phyloP scores from a whole-genome alignment of 2,113 vertebrate species.

The Synchiropus splendidus region DNA sequence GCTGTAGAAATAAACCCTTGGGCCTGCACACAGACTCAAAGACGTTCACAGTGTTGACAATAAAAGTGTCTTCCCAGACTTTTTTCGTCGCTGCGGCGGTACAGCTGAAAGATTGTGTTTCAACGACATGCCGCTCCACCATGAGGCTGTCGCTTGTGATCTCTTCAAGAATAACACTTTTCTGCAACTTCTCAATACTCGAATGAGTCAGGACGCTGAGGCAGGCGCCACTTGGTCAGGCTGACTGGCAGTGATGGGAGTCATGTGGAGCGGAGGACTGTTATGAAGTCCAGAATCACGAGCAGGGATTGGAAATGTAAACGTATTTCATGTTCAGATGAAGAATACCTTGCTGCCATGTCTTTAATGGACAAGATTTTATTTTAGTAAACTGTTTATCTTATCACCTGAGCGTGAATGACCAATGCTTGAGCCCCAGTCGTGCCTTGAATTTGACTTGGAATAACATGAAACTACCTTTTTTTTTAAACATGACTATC shows the following conservation, averaged over 20 bases:
- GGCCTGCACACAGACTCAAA: too few relatives aligned
- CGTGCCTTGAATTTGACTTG: too few relatives aligned
- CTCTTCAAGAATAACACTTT: slow-evolving; percentile 37
- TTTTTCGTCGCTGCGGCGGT: slow-evolving; percentile 1
- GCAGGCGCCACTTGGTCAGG: background rate
- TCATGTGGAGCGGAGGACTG: slow-evolving; percentile 17
- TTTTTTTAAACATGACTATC: too few relatives aligned
- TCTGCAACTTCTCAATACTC: slow-evolving; percentile 24
- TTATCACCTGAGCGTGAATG: too few relatives aligned
- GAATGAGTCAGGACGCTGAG: slow-evolving; percentile 37
- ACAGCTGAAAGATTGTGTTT: slow-evolving; percentile 35
- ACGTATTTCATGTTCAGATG: slow-evolving; percentile 4
- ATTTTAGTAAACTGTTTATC: too few relatives aligned
- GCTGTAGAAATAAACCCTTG: too few relatives aligned
- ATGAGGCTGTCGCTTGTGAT: slow-evolving; percentile 32
- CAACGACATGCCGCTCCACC: slow-evolving; percentile 30
- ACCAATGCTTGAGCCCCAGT: too few relatives aligned
- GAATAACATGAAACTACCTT: too few relatives aligned
- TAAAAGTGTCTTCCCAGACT: slow-evolving; percentile 17
- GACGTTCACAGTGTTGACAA: background rate
- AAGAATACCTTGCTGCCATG: background rate
- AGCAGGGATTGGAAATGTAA: slow-evolving; percentile 17
- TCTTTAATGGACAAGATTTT: too few relatives aligned
- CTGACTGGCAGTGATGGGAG: slow-evolving; percentile 1
- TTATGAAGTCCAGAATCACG: slow-evolving; percentile 18